Evolutionary conservation across 2,797 vertebrate genomes (phyloP).

Genomic region (Sciaenops ocellatus): DNA sequence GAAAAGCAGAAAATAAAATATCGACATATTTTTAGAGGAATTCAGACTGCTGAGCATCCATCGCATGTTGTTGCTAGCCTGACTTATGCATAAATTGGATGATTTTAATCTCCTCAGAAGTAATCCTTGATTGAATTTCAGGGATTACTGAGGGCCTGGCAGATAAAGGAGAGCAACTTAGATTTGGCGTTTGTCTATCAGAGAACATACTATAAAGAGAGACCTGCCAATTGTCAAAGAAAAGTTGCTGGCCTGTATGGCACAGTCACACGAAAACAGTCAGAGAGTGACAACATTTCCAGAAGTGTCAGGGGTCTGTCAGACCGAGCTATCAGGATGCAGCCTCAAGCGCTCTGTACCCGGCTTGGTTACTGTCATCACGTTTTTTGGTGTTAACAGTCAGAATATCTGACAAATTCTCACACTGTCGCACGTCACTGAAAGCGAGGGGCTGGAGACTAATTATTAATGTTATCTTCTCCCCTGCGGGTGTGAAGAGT

Average conservation of each 20-base stretch:
- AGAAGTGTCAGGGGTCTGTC: slow-evolving; percentile 37
- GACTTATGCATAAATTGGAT: slow-evolving; percentile 57
- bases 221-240: background rate
- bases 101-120: slow-evolving; percentile 71
- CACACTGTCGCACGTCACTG: slow-evolving; percentile 34
- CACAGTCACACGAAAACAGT: slow-evolving; percentile 43
- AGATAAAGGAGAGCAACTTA: slow-evolving; percentile 64
- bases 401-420: slow-evolving; percentile 60
- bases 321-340: slow-evolving; percentile 24
- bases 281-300: slow-evolving; percentile 49
- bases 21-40: slow-evolving; percentile 12
- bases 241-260: background rate
- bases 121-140: slow-evolving; percentile 76
- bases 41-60: slow-evolving; percentile 16
- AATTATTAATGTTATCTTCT: slow-evolving; percentile 59
- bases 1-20: background rate
- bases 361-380: slow-evolving; percentile 43
- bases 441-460: slow-evolving; percentile 41
- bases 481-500: slow-evolving; percentile 19
- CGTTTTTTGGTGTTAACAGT: slow-evolving; percentile 51
- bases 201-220: slow-evolving; percentile 24
- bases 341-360: slow-evolving; percentile 41
- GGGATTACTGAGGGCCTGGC: slow-evolving; percentile 58
- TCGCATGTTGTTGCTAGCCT: slow-evolving; percentile 45
- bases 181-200: slow-evolving; percentile 48